These are phyloP conservation scores for Agrilus cyanescens DNA, from an alignment of 2,888 invertebrate species.

Conservation along the genomic window DNA sequence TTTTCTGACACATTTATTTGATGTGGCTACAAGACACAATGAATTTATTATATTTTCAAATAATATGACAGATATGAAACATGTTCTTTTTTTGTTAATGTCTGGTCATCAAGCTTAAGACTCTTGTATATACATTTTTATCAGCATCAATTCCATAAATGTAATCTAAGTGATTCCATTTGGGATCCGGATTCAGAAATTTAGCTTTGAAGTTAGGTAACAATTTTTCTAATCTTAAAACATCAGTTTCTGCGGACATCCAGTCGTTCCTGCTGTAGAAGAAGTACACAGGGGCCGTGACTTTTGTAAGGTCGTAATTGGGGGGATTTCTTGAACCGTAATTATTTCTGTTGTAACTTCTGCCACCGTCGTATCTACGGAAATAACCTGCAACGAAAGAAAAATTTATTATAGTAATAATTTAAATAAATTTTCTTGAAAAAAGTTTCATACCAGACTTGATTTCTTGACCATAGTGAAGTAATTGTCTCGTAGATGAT, in stretches of 20 bases:
- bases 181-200: conserved; percentile 36
- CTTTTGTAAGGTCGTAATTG: conserved; percentile 28
- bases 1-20: no score
- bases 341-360: conserved; percentile 13
- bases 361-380: conserved; percentile 17
- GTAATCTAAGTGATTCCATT: conserved; percentile 48
- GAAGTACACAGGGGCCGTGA: conserved; percentile 33
- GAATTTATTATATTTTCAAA: no score
- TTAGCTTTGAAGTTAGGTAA: conserved; percentile 37
- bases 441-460: conserved; percentile 23
- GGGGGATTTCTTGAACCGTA: conserved; percentile 29
- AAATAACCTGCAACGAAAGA: conserved; percentile 14
- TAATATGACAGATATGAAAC: no score
- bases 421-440: conserved; percentile 6
- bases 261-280: conserved; percentile 38
- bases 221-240: conserved; percentile 32
- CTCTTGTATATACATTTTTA: conserved; percentile 18
- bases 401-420: no score
- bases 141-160: conserved; percentile 40
- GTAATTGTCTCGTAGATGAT: conserved; percentile 49
- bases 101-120: conserved; percentile 13
- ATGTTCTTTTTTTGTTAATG: conserved; percentile 6
- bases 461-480: conserved; percentile 57
- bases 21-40: no score
- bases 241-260: conserved; percentile 36